phyloP scores from a whole-genome alignment of 2,113 vertebrate species.

The Thymallus thymallus region DNA sequence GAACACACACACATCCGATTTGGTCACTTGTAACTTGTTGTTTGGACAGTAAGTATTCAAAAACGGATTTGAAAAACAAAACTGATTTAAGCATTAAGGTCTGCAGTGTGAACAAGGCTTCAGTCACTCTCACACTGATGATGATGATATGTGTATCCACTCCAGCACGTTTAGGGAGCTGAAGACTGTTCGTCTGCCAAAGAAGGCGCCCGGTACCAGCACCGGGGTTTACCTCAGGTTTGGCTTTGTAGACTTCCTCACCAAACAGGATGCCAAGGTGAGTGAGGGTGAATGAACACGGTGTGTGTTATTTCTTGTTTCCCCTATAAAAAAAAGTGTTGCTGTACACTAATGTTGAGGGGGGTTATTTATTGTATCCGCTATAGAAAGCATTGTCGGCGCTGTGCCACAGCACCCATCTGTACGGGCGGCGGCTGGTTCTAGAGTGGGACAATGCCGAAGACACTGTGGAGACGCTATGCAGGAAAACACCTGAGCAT shows the following conservation, averaged over 20 bases:
- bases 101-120: too few relatives aligned
- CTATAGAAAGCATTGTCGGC: constrained; percentile 88
- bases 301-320: neutral
- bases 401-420: constrained; percentile 95
- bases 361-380: neutral
- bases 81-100: too few relatives aligned
- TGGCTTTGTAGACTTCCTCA: constrained; percentile 94
- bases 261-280: constrained; percentile 97
- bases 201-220: constrained; percentile 86
- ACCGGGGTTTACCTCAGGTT: constrained; percentile 88
- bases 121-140: neutral
- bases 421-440: constrained; percentile 92
- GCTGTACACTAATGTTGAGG: constrained; percentile 2
- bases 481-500: constrained; percentile 86
- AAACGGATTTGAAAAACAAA: too few relatives aligned
- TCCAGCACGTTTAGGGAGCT: constrained; percentile 93
- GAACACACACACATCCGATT: too few relatives aligned
- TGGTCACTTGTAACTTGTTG: too few relatives aligned
- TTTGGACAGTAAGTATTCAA: too few relatives aligned
- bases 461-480: constrained; percentile 84
- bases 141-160: constrained; percentile 11
- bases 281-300: constrained; percentile 31
- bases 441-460: constrained; percentile 92
- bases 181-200: constrained; percentile 90
- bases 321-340: neutral